These are phyloP conservation scores for Neocloeon triangulifer DNA, from an alignment of 1,140 invertebrate genomes.

Conservation along the genomic window DNA sequence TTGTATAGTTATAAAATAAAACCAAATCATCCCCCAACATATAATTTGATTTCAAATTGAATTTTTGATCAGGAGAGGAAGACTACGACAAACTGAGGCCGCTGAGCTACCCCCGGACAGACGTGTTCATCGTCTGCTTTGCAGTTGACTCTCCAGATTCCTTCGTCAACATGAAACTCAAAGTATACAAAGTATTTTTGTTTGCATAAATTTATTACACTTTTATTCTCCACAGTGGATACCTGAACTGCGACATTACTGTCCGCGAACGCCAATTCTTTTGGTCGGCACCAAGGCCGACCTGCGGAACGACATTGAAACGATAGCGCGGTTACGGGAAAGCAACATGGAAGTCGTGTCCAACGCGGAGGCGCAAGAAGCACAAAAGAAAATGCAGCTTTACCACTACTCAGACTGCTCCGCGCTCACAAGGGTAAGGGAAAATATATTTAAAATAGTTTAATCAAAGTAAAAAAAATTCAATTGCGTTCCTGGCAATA, in stretches of 20 bases:
- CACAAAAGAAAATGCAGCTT: background rate
- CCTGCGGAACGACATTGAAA: background rate
- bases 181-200: constrained; percentile 33
- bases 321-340: too few relatives aligned
- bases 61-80: constrained; percentile 88
- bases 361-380: background rate
- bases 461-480: too few relatives aligned
- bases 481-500: too few relatives aligned
- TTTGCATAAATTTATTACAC: background rate
- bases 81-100: constrained; percentile 92
- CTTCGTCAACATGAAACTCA: constrained; percentile 99
- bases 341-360: too few relatives aligned
- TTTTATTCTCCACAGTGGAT: background rate
- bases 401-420: constrained; percentile 1
- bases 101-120: constrained; percentile 94
- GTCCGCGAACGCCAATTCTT: background rate
- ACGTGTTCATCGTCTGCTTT: constrained; percentile 97
- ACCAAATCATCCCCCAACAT: too few relatives aligned
- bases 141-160: constrained; percentile 96
- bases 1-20: too few relatives aligned
- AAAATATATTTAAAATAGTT: background rate
- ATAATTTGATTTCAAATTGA: background rate
- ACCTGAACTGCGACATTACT: constrained; percentile 1
- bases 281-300: background rate
- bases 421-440: background rate